Evolutionary conservation across 1,140 invertebrate genomes (phyloP).

Genomic region (Leptestheria dahalacensis): DNA sequence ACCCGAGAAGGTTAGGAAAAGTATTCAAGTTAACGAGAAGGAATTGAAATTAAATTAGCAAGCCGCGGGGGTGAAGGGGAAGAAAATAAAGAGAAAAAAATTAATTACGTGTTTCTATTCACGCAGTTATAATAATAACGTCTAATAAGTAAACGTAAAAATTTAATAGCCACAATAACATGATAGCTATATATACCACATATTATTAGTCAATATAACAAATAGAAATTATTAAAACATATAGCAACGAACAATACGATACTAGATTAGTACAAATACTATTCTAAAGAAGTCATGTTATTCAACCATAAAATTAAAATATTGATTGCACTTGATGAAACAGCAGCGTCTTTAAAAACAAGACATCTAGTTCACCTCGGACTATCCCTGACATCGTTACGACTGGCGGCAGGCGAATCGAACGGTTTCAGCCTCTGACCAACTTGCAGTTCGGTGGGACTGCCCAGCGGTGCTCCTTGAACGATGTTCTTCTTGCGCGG

Average conservation of each 20-base stretch:
- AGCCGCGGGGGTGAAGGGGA: neutral
- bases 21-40: too few relatives aligned
- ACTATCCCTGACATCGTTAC: slow-evolving; percentile 33
- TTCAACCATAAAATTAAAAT: neutral
- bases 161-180: neutral
- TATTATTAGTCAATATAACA: too few relatives aligned
- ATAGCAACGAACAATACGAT: too few relatives aligned
- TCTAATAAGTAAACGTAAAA: neutral
- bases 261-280: too few relatives aligned
- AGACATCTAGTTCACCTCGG: slow-evolving; percentile 16
- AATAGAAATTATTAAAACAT: too few relatives aligned
- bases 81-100: slow-evolving; percentile 12
- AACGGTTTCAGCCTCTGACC: slow-evolving; percentile 81
- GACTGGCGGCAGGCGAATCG: slow-evolving; percentile 65
- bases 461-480: neutral
- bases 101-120: neutral
- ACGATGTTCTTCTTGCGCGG: slow-evolving; percentile 49
- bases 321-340: neutral
- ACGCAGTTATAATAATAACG: neutral
- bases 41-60: neutral
- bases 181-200: too few relatives aligned
- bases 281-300: neutral
- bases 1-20: too few relatives aligned
- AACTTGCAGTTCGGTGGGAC: neutral
- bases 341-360: too few relatives aligned